phyloP scores from a whole-genome alignment of 2,888 invertebrate species.

The Thalpophila matura region DNA sequence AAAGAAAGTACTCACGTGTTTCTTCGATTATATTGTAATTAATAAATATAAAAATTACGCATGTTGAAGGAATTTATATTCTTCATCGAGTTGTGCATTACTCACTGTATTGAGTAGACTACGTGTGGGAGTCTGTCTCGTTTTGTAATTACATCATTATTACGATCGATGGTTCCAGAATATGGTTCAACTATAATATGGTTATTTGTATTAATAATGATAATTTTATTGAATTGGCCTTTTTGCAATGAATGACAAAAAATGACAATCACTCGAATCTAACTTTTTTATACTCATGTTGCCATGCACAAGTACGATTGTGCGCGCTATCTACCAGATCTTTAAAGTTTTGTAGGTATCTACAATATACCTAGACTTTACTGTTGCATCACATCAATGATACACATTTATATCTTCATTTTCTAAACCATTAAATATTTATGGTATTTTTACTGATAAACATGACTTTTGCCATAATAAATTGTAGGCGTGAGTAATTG shows the following conservation, averaged over 20 bases:
- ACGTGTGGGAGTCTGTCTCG: conserved; percentile 44
- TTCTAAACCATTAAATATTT: conserved; percentile 1
- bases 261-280: not conserved
- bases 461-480: conserved; percentile 12
- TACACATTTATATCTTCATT: not conserved
- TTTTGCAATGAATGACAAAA: not conserved
- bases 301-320: not conserved
- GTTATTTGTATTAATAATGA: not conserved
- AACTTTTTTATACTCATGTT: conserved; percentile 10
- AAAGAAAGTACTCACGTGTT: conserved; percentile 10
- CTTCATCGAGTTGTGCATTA: conserved; percentile 50
- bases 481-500: conserved; percentile 27
- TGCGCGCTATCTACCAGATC: conserved; percentile 10
- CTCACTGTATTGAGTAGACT: conserved; percentile 50
- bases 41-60: conserved; percentile 58
- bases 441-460: conserved; percentile 14
- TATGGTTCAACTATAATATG: conserved; percentile 12
- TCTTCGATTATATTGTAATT: conserved; percentile 26
- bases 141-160: conserved; percentile 45
- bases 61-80: conserved; percentile 47
- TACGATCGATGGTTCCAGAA: conserved; percentile 37
- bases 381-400: conserved; percentile 7
- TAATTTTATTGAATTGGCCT: conserved; percentile 6
- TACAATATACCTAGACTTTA: not conserved
- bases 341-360: conserved; percentile 8